phyloP scores from a whole-genome alignment of 1,140 invertebrate genomes.

The Drosophila ananassae region DNA sequence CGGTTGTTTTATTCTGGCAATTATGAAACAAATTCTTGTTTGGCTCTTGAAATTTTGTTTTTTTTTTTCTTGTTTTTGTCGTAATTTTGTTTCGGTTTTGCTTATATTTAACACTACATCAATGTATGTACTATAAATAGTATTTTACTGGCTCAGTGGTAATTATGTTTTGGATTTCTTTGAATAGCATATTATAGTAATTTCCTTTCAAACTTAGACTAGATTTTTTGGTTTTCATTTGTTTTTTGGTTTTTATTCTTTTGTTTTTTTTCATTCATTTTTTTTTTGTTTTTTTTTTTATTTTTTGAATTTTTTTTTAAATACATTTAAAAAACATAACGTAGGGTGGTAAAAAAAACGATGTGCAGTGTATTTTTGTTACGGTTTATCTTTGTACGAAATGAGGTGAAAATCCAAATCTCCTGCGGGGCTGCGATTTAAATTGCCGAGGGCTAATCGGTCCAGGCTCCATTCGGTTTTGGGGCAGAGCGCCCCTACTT shows the following conservation, averaged over 20 bases:
- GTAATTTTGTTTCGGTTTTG: conserved; percentile 33
- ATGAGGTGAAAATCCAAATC: conserved; percentile 64
- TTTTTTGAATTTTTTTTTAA: conserved; percentile 43
- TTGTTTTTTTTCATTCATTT: conserved; percentile 27
- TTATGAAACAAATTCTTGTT: conserved; percentile 69
- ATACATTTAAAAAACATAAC: conserved; percentile 73
- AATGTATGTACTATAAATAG: conserved; percentile 83
- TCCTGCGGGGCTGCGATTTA: conserved; percentile 70
- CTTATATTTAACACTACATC: conserved; percentile 81
- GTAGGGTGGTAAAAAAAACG: conserved; percentile 57
- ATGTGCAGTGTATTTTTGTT: conserved; percentile 52
- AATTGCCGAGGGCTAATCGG: conserved; percentile 71
- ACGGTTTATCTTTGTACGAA: conserved; percentile 62
- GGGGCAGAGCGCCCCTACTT: conserved; percentile 2
- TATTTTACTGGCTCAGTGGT: conserved; percentile 78
- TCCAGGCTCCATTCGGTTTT: conserved; percentile 28
- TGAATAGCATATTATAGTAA: conserved; percentile 80
- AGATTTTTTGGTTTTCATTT: conserved; percentile 50
- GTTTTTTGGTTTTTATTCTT: conserved; percentile 27
- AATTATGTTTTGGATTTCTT: conserved; percentile 84
- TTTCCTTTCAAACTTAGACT: conserved; percentile 56
- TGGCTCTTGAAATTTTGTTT: conserved; percentile 50
- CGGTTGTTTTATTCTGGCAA: conserved; percentile 57
- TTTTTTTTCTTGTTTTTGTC: conserved; percentile 25
- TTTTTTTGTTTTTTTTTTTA: conserved; percentile 27